Conservation (phyloP, 2,888 invertebrate genomes). For the Heliconius sara region DNA sequence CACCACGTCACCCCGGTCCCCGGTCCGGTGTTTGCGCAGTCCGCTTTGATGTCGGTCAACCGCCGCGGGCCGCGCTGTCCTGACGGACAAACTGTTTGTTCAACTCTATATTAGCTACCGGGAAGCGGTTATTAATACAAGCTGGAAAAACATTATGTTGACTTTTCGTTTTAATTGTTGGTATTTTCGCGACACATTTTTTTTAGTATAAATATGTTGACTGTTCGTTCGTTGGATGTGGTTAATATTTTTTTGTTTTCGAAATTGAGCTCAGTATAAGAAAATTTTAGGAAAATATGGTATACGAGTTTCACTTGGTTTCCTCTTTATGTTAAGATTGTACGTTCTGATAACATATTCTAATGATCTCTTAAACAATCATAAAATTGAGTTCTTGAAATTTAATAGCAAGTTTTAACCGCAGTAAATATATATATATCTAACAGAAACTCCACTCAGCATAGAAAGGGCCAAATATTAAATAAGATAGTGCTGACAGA, state of each 20-base stretch:
- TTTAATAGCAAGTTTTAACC: not conserved
- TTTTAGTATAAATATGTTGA: not conserved
- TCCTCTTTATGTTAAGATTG: too few relatives aligned
- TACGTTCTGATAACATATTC: not conserved
- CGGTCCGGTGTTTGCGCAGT: conserved; percentile 53
- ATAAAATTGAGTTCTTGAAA: not conserved
- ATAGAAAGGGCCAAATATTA: conserved; percentile 31
- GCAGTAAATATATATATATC: not conserved
- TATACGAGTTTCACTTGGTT: too few relatives aligned
- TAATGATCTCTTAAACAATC: not conserved
- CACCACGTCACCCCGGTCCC: conserved; percentile 26
- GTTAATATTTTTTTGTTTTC: too few relatives aligned
- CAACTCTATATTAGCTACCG: conserved; percentile 65
- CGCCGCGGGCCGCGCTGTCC: conserved; percentile 56
- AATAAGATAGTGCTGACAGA: conserved; percentile 46
- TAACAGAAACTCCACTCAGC: conserved; percentile 13
- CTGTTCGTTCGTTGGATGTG: not conserved
- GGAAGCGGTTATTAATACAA: conserved; percentile 56
- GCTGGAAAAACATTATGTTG: conserved; percentile 35
- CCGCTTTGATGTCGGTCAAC: conserved; percentile 65
- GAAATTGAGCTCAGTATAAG: too few relatives aligned
- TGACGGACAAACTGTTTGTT: conserved; percentile 68
- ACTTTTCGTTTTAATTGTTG: conserved; percentile 22
- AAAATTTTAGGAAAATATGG: too few relatives aligned
- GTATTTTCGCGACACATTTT: not conserved